Evolutionary conservation across 1,140 invertebrate species (phyloP).

Genomic region (Camponotus vicinus): DNA sequence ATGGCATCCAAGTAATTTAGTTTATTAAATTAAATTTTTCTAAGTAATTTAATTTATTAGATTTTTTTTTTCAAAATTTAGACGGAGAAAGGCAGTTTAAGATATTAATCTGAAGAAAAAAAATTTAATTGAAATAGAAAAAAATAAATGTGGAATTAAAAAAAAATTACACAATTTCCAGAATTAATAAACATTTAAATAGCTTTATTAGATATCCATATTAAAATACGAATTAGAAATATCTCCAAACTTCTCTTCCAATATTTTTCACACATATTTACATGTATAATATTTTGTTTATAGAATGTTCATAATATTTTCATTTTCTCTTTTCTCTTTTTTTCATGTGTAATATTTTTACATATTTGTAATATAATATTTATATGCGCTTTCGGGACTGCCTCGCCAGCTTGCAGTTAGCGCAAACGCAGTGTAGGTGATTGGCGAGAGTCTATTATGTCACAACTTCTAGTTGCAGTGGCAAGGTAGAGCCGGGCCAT

Average conservation of each 20-base stretch:
- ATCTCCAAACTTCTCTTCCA: no score
- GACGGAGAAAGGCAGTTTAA: neutral
- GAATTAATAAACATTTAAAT: neutral
- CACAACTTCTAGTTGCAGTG: conserved; percentile 72
- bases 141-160: neutral
- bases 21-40: no score
- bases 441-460: conserved; percentile 75
- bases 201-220: neutral
- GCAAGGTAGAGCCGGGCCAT: conserved; percentile 76
- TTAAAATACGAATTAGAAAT: no score
- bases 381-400: no score
- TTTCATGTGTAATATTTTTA: no score
- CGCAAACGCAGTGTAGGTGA: conserved; percentile 60
- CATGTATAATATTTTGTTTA: no score
- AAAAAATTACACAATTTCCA: neutral
- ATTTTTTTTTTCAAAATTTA: neutral
- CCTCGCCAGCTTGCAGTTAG: neutral
- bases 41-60: neutral
- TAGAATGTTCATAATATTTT: no score
- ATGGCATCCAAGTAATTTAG: no score
- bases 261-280: no score
- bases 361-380: no score
- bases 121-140: neutral
- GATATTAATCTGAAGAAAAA: neutral
- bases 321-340: no score